Base-by-base conservation (phyloP, 2,888 invertebrate species). In the Noctua fimbriata region DNA sequence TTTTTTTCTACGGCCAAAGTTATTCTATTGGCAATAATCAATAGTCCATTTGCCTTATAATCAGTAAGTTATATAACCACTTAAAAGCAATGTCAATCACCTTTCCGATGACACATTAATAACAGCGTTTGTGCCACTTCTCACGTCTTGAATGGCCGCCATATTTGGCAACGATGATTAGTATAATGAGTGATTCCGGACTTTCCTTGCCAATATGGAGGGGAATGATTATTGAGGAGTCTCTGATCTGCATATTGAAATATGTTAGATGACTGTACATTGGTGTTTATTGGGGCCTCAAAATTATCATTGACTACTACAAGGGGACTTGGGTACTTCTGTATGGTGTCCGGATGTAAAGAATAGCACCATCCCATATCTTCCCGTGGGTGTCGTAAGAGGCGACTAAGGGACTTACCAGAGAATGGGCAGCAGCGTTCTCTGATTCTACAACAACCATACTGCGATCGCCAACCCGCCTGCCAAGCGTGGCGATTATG, bases 41-140 rank as follows among this genome's bases (percentile, higher is more conserved):
- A 4, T 47, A n/a, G 47, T 32, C 12, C n/a, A 28, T 44, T 24
- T 52, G n/a, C 41, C n/a, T n/a, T n/a, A 12, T 21, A 36, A 36
- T 47, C 28, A 36, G 14, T 44, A 18, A 55, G 65, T 79, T 79
- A 82, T 67, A 75, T 82, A 80, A 80, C 67, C 6, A 69, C 14
- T 69, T 52, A 49, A 14, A 72, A 44, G 79, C 69, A 60, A 69
- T 69, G 84, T 78, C 81, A 84, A 63, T 80, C 70, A 80, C 70
- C 85, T 85, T 71, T 58, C 18, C 60, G 74, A 85, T 83, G 85
- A 83, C 85, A 63, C 63, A 69, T 69, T 69, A 82, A 82, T 72
- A 58, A 69, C 47, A 5, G n/a, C 47, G 21, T 83, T 84, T 72
- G 71, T 84, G 72, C 71, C n/a, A 82, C 63, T 71, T 69, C 81